Conservation (phyloP, 2,888 invertebrate species). For the Antitype chi region DNA sequence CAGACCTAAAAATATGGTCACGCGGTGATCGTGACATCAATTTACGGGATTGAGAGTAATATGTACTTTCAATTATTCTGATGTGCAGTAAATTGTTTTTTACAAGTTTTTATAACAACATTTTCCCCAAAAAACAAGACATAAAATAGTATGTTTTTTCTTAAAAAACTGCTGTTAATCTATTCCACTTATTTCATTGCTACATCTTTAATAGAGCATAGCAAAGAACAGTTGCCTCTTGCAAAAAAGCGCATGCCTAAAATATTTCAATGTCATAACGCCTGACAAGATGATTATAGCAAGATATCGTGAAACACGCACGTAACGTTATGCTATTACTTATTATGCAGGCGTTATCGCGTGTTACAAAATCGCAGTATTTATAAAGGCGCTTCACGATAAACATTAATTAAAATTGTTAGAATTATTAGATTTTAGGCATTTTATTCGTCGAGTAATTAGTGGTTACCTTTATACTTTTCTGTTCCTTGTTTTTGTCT, state of each 20-base stretch:
- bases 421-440: not conserved
- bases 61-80: not conserved
- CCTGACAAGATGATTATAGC: slow-evolving; percentile 50
- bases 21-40: not conserved
- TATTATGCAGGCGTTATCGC: slow-evolving; percentile 47
- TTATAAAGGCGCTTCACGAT: slow-evolving; percentile 39
- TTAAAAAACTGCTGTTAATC: slow-evolving; percentile 24
- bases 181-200: slow-evolving; percentile 41
- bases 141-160: slow-evolving; percentile 15
- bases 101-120: slow-evolving; percentile 7
- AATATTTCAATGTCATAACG: slow-evolving; percentile 44
- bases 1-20: not conserved
- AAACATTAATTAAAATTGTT: not conserved
- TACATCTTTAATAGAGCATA: slow-evolving; percentile 60
- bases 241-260: slow-evolving; percentile 46
- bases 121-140: slow-evolving; percentile 29
- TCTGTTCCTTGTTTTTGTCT: too few relatives aligned
- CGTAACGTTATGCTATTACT: slow-evolving; percentile 39
- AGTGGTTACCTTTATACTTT: too few relatives aligned
- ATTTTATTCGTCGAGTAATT: not conserved
- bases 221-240: slow-evolving; percentile 38
- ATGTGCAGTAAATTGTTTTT: not conserved
- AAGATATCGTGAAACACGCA: slow-evolving; percentile 33
- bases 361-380: slow-evolving; percentile 11
- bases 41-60: slow-evolving; percentile 7